Conservation (phyloP, 2,888 invertebrate genomes). For the Melinaea marsaeus region DNA sequence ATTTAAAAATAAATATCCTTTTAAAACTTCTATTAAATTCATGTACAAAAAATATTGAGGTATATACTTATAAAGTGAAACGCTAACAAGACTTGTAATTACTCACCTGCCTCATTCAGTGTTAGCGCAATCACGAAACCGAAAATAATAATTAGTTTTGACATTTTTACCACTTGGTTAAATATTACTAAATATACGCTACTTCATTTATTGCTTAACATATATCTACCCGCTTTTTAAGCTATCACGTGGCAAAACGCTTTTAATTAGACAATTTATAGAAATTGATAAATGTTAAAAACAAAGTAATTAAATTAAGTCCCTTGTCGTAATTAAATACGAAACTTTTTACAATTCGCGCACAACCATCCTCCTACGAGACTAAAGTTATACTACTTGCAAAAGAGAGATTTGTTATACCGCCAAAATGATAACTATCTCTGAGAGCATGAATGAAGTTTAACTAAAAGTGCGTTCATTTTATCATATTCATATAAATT, state of each 20-base stretch:
- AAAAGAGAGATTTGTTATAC: conserved; percentile 27
- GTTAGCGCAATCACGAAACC: conserved; percentile 45
- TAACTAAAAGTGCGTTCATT: conserved; percentile 8
- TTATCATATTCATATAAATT: background rate
- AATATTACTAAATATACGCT: background rate
- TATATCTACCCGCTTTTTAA: background rate
- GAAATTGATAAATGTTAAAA: background rate
- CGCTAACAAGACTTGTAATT: conserved; percentile 30
- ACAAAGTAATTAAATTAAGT: conserved; percentile 2
- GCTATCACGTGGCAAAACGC: background rate
- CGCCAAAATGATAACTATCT: conserved; percentile 24
- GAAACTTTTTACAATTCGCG: conserved; percentile 37
- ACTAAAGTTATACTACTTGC: conserved; percentile 38
- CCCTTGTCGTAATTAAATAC: conserved; percentile 41
- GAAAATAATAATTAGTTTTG: conserved; percentile 44
- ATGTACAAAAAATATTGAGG: no score
- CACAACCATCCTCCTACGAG: conserved; percentile 31
- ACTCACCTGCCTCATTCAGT: conserved; percentile 53
- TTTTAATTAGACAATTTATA: background rate
- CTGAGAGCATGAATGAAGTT: conserved; percentile 14
- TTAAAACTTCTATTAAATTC: no score
- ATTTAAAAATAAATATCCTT: no score
- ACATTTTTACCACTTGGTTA: conserved; percentile 39
- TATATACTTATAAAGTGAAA: background rate
- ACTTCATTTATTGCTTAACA: background rate